Evolutionary conservation across 2,888 invertebrate species (phyloP).

Genomic region (Rugalucina vietnamica): DNA sequence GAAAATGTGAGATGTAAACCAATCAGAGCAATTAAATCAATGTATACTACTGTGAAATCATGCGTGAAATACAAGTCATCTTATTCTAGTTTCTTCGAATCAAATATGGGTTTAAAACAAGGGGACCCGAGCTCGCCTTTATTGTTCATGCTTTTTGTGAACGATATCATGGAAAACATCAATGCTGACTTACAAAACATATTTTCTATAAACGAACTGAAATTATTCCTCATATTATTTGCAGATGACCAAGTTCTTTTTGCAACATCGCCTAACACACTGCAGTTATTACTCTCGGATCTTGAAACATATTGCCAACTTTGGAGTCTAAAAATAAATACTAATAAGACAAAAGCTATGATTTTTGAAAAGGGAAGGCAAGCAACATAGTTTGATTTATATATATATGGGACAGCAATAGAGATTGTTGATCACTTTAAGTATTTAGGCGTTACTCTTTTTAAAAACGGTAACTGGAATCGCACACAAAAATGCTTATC

Average conservation of each 20-base stretch:
- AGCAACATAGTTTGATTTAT: neutral
- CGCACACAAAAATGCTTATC: neutral
- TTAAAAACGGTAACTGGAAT: constrained; percentile 2
- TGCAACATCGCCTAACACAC: neutral
- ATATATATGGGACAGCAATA: neutral
- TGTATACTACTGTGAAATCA: constrained; percentile 34
- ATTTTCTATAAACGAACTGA: neutral
- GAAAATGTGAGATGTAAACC: constrained; percentile 37
- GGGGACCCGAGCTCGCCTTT: constrained; percentile 30
- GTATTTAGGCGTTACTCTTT: constrained; percentile 5
- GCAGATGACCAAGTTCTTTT: constrained; percentile 11
- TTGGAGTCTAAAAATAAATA: constrained; percentile 10
- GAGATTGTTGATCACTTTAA: constrained; percentile 2
- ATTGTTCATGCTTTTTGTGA: constrained; percentile 30
- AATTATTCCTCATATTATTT: constrained; percentile 9
- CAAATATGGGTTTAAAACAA: constrained; percentile 37
- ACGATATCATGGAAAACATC: constrained; percentile 23
- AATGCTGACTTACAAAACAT: constrained; percentile 22
- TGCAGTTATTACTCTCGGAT: constrained; percentile 1
- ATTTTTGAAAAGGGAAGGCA: neutral
- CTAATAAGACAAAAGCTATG: neutral
- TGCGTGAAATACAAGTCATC: constrained; percentile 23
- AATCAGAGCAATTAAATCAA: constrained; percentile 25
- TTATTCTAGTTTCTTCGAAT: constrained; percentile 11
- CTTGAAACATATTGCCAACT: neutral